These are phyloP conservation scores for Colinus virginianus DNA, from an alignment of 2,113 vertebrate genomes.

Conservation along the genomic window DNA sequence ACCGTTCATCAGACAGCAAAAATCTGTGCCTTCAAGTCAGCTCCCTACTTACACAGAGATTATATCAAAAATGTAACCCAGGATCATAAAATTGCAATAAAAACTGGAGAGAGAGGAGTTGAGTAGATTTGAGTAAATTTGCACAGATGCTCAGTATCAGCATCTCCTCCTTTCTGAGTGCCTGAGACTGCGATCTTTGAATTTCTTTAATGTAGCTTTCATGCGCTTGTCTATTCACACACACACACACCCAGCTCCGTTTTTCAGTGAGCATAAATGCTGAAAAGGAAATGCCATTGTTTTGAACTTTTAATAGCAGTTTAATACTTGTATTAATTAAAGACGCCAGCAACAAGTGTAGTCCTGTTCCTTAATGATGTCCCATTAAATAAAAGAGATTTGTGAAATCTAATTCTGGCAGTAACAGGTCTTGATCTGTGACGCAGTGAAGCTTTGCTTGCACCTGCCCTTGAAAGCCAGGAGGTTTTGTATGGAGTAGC, in stretches of 20 bases:
- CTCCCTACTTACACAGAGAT: not conserved
- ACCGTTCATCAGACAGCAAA: not conserved
- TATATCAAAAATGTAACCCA: not conserved
- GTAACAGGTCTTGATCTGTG: constrained; percentile 80
- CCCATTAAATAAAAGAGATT: constrained; percentile 73
- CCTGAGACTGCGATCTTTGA: not conserved
- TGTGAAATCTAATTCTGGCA: constrained; percentile 82
- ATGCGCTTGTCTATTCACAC: not conserved
- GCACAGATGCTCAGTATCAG: not conserved
- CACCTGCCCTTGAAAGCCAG: constrained; percentile 83
- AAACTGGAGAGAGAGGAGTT: not conserved
- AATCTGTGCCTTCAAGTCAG: not conserved
- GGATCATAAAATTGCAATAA: not conserved
- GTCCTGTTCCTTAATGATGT: constrained; percentile 70
- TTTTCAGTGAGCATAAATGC: not conserved
- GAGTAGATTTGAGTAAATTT: not conserved
- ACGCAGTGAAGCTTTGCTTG: constrained; percentile 81
- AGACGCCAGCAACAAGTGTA: not conserved
- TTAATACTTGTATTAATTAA: constrained; percentile 46
- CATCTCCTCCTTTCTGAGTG: not conserved
- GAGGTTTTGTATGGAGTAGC: constrained; percentile 83
- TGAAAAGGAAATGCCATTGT: not conserved
- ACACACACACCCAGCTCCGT: not conserved
- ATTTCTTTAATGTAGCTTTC: not conserved
- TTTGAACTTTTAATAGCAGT: not conserved